Base-by-base conservation (phyloP, 2,113 vertebrate genomes). In the Copsychus sechellarum region DNA sequence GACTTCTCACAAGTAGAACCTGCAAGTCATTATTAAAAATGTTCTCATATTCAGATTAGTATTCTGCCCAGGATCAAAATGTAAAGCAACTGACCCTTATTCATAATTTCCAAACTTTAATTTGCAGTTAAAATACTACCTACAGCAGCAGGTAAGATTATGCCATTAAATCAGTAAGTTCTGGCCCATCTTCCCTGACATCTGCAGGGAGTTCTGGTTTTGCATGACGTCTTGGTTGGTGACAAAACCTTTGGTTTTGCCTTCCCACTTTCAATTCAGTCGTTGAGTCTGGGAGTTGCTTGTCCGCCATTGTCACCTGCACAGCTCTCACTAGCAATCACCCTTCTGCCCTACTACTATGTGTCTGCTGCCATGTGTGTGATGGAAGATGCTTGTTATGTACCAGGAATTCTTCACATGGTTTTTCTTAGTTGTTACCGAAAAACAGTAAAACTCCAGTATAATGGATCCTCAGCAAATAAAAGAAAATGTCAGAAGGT, bases 281-380 rank as follows among this genome's bases (percentile, higher is more conserved):
- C 28, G 31, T 5, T 1, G 6, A 31, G 14, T 60, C 20, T n/a
- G 40, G 58, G 2, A 11, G 10, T 31, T 64, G 9, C 66, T 88
- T 57, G 19, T 57, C 28, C 66, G 31, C 54, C 38, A 8, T 42
- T 50, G 28, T 33, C 7, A 47, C 2, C 14, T 28, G 34, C 1
- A 4, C 28, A 29, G 8, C 33, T 81, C 18, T 80, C n/a, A 14
- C 11, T 1, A 1, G 8, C 25, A 72, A 8, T 26, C 14, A 38
- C 8, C 17, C 8, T 57, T 66, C 16, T 50, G 31, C 36, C 26
- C 40, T 36, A 4, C 40, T 36, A 4, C 5, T 31, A 13, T 54
- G 42, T 53, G 21, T 58, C 58, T 73, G 29, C 16, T 4, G 22
- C 28, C 16, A 18, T 0, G 1, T 0, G 0, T 3, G 2, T 65